Percentiles rank a stretch among this genome's conserved stretches.
Evolutionary conservation across 2,888 invertebrate genomes (phyloP).

Genomic region (Athripsodes cinereus): DNA sequence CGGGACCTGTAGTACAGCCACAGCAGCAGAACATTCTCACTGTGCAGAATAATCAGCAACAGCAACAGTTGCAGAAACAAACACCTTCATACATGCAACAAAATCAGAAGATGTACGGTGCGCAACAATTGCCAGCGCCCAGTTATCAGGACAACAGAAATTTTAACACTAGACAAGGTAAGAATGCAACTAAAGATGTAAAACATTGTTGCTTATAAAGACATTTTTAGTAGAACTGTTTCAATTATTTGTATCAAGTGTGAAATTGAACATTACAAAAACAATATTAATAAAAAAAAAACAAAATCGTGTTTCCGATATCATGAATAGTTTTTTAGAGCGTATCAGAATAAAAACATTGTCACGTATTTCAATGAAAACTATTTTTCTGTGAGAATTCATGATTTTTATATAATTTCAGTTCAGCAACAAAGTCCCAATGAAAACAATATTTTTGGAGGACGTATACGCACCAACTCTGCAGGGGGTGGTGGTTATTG

Average conservation of each 20-base stretch:
- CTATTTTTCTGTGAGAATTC: too few relatives aligned
- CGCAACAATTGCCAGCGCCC: constrained; percentile 16
- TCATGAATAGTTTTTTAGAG: too few relatives aligned
- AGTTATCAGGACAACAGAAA: constrained; percentile 22
- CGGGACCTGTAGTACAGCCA: constrained; percentile 5
- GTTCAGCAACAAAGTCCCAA: neutral
- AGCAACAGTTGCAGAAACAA: constrained; percentile 27
- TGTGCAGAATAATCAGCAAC: constrained; percentile 11
- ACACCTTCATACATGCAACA: constrained; percentile 22
- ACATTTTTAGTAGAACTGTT: too few relatives aligned
- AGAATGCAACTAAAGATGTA: too few relatives aligned
- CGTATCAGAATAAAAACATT: too few relatives aligned
- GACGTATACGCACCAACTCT: neutral
- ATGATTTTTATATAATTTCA: neutral
- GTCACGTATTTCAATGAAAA: too few relatives aligned
- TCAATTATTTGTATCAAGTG: too few relatives aligned
- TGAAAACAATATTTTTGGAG: neutral
- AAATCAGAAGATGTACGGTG: constrained; percentile 20
- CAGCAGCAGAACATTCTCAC: constrained; percentile 9
- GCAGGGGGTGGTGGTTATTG: neutral
- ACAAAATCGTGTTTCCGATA: too few relatives aligned
- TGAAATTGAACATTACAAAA: too few relatives aligned
- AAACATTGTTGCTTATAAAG: too few relatives aligned
- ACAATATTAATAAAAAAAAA: too few relatives aligned
- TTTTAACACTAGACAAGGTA: constrained; percentile 6